Conservation (phyloP, 2,113 vertebrate genomes). For the Gorsachius goisagi region DNA sequence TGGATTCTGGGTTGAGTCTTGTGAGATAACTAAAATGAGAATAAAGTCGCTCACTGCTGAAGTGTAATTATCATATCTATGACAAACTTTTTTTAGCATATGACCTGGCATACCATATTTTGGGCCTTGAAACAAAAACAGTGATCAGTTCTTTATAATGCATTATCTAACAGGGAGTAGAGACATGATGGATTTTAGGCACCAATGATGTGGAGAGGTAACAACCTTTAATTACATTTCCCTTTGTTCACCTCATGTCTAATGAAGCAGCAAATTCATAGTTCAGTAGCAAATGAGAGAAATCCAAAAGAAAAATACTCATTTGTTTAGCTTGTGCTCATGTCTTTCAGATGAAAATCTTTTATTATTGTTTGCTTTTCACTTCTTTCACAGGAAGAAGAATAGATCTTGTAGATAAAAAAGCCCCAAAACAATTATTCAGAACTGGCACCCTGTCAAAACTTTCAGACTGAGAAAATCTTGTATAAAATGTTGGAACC, state of each 20-base stretch:
- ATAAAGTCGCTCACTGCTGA: constrained; percentile 45
- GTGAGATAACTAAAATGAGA: constrained; percentile 56
- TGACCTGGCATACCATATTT: constrained; percentile 36
- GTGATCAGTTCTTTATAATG: neutral
- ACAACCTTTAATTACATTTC: constrained; percentile 25
- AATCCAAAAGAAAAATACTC: constrained; percentile 9
- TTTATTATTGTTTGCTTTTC: constrained; percentile 17
- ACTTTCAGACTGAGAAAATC: neutral
- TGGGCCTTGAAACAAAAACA: constrained; percentile 33
- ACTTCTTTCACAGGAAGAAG: constrained; percentile 2
- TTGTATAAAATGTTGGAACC: neutral
- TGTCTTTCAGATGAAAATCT: neutral
- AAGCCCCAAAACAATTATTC: neutral
- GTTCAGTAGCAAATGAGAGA: constrained; percentile 18
- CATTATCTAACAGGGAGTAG: neutral
- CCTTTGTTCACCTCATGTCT: neutral
- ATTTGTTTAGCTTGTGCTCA: neutral
- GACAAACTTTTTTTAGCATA: constrained; percentile 56
- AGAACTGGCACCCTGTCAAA: neutral
- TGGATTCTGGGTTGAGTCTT: neutral
- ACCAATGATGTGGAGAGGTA: neutral
- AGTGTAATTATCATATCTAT: constrained; percentile 33
- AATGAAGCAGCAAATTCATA: constrained; percentile 37
- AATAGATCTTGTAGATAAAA: neutral
- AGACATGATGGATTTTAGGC: neutral